Evolutionary conservation across 2,797 vertebrate species (phyloP), one percentile per base, ranked within the genome.

Genomic region (Phataginus tricuspis): DNA sequence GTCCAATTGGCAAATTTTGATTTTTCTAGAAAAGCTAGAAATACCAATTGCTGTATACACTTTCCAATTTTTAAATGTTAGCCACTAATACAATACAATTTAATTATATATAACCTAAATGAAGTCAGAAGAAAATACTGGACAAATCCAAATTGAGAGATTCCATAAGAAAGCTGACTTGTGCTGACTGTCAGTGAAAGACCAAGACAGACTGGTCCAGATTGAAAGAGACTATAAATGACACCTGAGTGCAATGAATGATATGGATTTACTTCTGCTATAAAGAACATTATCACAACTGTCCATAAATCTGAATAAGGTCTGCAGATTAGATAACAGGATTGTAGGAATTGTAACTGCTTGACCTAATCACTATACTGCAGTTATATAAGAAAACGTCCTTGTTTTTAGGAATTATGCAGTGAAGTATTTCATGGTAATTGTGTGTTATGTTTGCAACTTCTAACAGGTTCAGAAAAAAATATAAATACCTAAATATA

Each of bases 1-100:
- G 31, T 14, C 55, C 51, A 27, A 55, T 4, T 37, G 18, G 23
- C 27, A 37, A 63, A 18, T 13, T 95, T 29, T 82, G 16, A n/a
- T 23, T 49, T 74, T 42, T 91, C 55, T n/a, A 92, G n/a, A 90
- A 82, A 96, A 89, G 29, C 45, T 77, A 83, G 49, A 90, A 49
- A 77, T 87, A 72, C 34, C 42, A 25, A 16, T 29, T 59, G n/a
- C 80, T 51, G 55, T 27, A 34, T 15, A 84, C 0, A 84, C 27
- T 63, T 82, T 19, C 42, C 59, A 90, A 92, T 79, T 86, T 92
- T 86, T 66, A 75, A 85, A 77, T 37, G n/a, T 49, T 90, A 61
- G 39, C 14, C n/a, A 63, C 34, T 90, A 90, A 84, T 57, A 84
- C n/a, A 86, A 92, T 31, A 90, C 63, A 61, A 87, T 74, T 68